phyloP scores from a whole-genome alignment of 2,113 vertebrate species.

The Antechinus stuartii region DNA sequence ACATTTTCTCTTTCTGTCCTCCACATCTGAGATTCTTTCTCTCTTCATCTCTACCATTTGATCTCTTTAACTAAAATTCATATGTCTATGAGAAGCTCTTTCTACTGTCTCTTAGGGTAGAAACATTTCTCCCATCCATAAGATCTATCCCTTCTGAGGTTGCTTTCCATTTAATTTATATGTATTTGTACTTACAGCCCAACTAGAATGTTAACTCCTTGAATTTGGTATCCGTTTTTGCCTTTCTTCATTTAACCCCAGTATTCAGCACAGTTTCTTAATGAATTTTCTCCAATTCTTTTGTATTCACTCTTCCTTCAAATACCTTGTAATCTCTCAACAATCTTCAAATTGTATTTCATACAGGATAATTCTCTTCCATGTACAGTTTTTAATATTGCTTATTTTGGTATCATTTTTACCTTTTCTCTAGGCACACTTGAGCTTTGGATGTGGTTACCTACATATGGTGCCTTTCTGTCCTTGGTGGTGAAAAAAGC shows the following conservation, averaged over 20 bases:
- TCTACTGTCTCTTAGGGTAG: background rate
- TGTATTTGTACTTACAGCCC: background rate
- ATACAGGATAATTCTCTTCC: too few species aligned
- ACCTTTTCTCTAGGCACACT: background rate
- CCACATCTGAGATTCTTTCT: background rate
- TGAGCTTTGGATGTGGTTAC: background rate
- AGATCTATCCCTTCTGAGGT: background rate
- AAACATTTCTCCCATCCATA: background rate
- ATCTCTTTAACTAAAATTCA: background rate
- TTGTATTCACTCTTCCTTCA: background rate
- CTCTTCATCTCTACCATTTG: background rate
- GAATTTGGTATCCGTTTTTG: background rate
- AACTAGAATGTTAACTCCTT: background rate
- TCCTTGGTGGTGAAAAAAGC: background rate
- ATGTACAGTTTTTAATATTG: background rate
- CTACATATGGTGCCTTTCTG: background rate
- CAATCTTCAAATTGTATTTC: background rate
- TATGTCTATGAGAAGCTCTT: background rate
- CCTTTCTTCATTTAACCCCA: background rate
- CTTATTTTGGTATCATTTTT: background rate
- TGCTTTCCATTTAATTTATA: background rate
- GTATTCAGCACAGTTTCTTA: background rate
- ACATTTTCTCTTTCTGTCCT: background rate
- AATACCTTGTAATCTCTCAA: background rate
- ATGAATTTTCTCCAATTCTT: background rate